Base-by-base conservation (phyloP, 2,888 invertebrate species). In the Ligdia adustata region DNA sequence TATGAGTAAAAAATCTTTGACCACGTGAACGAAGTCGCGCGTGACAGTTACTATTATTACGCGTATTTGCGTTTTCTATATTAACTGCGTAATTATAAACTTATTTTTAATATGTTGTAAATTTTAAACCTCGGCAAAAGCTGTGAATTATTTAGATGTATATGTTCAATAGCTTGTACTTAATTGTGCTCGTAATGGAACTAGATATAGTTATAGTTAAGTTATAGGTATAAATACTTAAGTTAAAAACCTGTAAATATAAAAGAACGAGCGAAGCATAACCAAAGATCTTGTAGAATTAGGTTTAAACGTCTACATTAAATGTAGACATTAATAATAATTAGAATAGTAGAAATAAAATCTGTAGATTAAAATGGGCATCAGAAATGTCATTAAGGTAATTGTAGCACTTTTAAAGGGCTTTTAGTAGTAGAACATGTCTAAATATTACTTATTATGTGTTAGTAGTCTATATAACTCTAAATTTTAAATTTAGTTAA, bases 61-160 rank as follows among this genome's bases (percentile, higher is more conserved):
- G 9, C 9, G 16, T 18, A 16, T 28, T 27, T 38, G 9, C 24
- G 3, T 22, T 34, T 9, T 5, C 0, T 34, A 9, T 9, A 33
- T 14, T 38, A 9, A 15, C 4, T 6, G 32, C 18, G 28, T 29
- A 44, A 14, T 43, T 22, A 41, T 26, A 32, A 32, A 11, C 44
- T 24, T 24, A 35, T 27, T 51, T 40, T 35, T 29, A 41, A 40
- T 35, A 33, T 22, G 20, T 41, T 47, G 41, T 37, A 48, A 47
- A 60, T 61, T 26, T 20, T n/a, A 48, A 57, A 58, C 60, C 31
- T 42, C 15, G 38, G 47, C 51, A 40, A 38, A 66, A 52, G 69
- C 72, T 72, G 69, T 72, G 67, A 72, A 72, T 66, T 66, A 58
- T 29, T 64, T 72, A 72, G 68, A 45, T 72, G 66, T 72, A 72